These are phyloP conservation scores for Diplodus puntazzo DNA, from an alignment of 2,797 vertebrate genomes.

Conservation along the genomic window DNA sequence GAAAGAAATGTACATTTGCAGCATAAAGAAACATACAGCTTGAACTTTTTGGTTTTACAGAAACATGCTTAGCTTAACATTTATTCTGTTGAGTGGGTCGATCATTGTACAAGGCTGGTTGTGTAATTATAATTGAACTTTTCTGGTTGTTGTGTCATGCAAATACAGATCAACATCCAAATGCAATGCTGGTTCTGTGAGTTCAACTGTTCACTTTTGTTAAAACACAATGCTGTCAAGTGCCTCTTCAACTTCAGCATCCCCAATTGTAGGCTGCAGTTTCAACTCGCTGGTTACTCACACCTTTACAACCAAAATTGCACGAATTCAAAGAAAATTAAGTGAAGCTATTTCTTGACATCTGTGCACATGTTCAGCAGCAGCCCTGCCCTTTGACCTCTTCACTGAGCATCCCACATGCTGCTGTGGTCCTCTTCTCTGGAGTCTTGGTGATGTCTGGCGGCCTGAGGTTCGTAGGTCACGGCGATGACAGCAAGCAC, in stretches of 20 bases:
- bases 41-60: too few species aligned
- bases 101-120: too few species aligned
- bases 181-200: background rate
- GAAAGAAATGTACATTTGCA: too few species aligned
- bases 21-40: too few species aligned
- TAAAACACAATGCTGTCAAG: background rate
- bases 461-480: conserved; percentile 83
- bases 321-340: conserved; percentile 18
- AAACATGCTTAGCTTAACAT: too few species aligned
- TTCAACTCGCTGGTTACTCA: background rate
- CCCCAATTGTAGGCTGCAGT: background rate
- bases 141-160: background rate
- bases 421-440: conserved; percentile 64
- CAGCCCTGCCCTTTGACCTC: conserved; percentile 77
- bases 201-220: background rate
- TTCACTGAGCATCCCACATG: conserved; percentile 69
- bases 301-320: background rate
- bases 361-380: conserved; percentile 73
- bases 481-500: conserved; percentile 86
- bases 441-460: conserved; percentile 75
- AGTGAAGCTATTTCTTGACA: conserved; percentile 60
- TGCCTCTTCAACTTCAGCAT: background rate
- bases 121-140: background rate
- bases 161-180: background rate
- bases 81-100: too few species aligned